phyloP scores from a whole-genome alignment of 1,140 invertebrate genomes.

The Calephelis nemesis region DNA sequence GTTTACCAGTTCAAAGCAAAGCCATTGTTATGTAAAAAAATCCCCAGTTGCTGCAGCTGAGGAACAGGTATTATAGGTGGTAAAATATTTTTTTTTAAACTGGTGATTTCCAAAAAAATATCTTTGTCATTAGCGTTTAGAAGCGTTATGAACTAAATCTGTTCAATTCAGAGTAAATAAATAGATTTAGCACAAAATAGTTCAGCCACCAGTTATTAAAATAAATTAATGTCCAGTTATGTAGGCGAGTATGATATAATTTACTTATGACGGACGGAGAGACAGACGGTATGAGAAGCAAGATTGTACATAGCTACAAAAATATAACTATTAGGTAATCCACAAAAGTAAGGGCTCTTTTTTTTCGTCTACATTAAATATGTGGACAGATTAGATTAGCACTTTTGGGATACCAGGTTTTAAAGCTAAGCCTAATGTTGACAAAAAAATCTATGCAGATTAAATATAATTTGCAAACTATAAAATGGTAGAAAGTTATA shows the following conservation, averaged over 20 bases:
- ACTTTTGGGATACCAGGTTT: no score
- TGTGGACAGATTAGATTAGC: no score
- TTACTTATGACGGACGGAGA: constrained; percentile 35
- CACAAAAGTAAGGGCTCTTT: constrained; percentile 15
- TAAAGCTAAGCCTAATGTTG: no score
- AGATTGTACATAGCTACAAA: constrained; percentile 32
- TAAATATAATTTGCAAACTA: constrained; percentile 9
- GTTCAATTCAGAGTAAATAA: neutral
- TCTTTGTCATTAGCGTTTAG: no score
- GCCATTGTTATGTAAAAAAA: no score
- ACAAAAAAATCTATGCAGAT: neutral
- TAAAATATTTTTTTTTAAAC: no score
- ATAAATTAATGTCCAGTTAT: constrained; percentile 20
- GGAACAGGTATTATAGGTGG: no score
- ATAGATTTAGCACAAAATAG: no score
- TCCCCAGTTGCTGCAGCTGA: no score
- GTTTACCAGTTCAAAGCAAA: no score
- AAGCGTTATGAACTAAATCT: no score
- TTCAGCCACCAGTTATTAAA: neutral
- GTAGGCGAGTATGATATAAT: constrained; percentile 22
- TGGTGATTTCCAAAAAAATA: no score
- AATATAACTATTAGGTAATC: constrained; percentile 24
- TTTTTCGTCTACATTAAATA: neutral
- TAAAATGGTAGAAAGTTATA: constrained; percentile 1
- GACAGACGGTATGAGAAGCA: constrained; percentile 38